phyloP scores from a whole-genome alignment of 92 coral and sea anemone species.

The Parazoanthus atlanticus region DNA sequence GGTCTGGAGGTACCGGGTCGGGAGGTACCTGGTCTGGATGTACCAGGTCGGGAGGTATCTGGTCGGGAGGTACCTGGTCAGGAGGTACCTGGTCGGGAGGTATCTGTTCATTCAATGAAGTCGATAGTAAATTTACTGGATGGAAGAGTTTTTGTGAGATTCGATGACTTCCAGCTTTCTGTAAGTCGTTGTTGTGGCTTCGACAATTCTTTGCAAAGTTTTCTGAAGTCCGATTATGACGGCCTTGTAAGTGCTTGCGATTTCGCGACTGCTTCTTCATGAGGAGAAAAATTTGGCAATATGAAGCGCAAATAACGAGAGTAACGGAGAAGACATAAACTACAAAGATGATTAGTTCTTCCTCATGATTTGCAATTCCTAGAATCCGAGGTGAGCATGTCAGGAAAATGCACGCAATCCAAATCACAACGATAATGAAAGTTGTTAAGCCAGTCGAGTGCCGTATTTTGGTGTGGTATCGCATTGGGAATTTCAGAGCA shows the following conservation, averaged over 20 bases:
- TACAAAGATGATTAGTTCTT: slow-evolving; percentile 63
- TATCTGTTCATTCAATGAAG: background rate
- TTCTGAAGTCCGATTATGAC: background rate
- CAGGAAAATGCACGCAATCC: slow-evolving; percentile 59
- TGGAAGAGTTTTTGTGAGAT: background rate
- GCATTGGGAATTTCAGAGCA: slow-evolving; percentile 68
- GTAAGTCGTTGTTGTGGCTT: background rate
- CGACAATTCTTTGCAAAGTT: background rate
- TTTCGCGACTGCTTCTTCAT: slow-evolving; percentile 37
- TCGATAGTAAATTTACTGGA: background rate
- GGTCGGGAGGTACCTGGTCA: too few species aligned
- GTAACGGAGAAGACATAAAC: slow-evolving; percentile 69
- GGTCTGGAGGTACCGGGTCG: too few species aligned
- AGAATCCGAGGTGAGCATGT: slow-evolving; percentile 69
- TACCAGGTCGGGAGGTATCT: too few species aligned
- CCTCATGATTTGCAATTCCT: slow-evolving; percentile 60
- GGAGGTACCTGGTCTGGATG: too few species aligned
- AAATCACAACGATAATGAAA: slow-evolving; percentile 48
- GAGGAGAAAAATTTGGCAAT: slow-evolving; percentile 60
- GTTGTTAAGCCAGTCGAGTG: slow-evolving; percentile 36
- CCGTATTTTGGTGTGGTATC: slow-evolving; percentile 67
- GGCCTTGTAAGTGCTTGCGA: background rate
- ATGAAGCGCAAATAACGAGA: slow-evolving; percentile 55
- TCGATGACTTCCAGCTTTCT: background rate
- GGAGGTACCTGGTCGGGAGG: too few species aligned